Conservation (phyloP, 2,888 invertebrate genomes). For the Microctonus hyperodae region DNA sequence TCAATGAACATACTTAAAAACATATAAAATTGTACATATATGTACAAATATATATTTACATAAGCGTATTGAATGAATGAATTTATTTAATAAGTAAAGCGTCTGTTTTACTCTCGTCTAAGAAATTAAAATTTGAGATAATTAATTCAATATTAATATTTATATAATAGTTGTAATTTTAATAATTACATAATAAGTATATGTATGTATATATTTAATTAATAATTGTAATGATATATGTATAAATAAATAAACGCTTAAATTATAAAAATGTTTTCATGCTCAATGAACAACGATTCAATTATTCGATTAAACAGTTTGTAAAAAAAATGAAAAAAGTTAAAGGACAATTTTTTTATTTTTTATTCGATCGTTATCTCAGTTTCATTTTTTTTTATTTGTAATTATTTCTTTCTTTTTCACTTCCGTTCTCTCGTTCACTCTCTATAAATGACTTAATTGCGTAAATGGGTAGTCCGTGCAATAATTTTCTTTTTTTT, state of each 20-base stretch:
- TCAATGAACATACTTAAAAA: constrained; percentile 43
- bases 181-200: neutral
- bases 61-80: constrained; percentile 12
- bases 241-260: neutral
- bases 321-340: no score
- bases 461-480: constrained; percentile 31
- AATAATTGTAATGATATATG: neutral
- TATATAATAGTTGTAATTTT: neutral
- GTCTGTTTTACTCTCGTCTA: neutral
- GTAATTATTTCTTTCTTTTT: neutral
- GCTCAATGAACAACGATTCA: neutral
- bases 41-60: no score
- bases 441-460: constrained; percentile 44
- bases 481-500: no score
- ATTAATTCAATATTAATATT: constrained; percentile 5
- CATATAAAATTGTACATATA: constrained; percentile 15
- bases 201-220: neutral
- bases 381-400: no score
- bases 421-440: neutral
- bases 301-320: neutral
- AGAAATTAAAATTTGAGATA: neutral
- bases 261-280: neutral
- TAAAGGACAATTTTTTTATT: neutral
- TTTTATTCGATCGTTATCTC: no score
- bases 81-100: neutral